Evolutionary conservation across 1,140 invertebrate species (phyloP), one percentile per base, ranked within the genome.

Genomic region (Alviniconcha marisindica): DNA sequence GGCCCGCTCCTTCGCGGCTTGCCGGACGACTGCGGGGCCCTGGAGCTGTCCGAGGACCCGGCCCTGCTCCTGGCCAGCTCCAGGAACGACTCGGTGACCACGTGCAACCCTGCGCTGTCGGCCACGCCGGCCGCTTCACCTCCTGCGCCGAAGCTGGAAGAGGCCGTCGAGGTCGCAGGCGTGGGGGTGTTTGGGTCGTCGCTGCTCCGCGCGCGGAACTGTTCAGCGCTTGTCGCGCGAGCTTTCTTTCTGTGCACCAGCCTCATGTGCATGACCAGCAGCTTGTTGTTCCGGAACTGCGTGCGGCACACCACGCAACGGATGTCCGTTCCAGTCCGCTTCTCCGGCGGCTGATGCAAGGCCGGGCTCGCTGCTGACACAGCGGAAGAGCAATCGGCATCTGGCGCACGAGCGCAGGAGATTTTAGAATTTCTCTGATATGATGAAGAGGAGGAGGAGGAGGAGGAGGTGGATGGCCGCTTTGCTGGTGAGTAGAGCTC

Each of bases 261-360:
- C 24, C 78, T 54, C 78, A 80, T 80, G 60, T 80, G 78, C 78
- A 80, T 80, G 56, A 18, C 51, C 38, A 80, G 60, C 0, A 80
- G 78, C 60, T 69, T 66, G 40, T 7, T 66, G 60, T 80, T 80
- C 31, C 78, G 38, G 40, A 80, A 80, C 38, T 80, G 78, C 2
- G 60, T 80, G n/a, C 78, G 38, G 44, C 78, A 80, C 4, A 80
- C 54, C 14, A 21, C 56, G 69, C 78, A 80, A 10, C 44, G 54
- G 21, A 42, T 76, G 4, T 38, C 24, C 36, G 28, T 5, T 69
- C 38, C 69, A 71, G 36, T 24, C 40, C 7, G 44, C 44, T 48
- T 48, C 18, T 48, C 18, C 18, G 18, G 33, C n/a, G 24, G 48
- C 31, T 60, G 33, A 28, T 56, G 36, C 33, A 60, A 28, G 31